Evolutionary conservation across 2,888 invertebrate species (phyloP).

Genomic region (Temnothorax unifasciatus): DNA sequence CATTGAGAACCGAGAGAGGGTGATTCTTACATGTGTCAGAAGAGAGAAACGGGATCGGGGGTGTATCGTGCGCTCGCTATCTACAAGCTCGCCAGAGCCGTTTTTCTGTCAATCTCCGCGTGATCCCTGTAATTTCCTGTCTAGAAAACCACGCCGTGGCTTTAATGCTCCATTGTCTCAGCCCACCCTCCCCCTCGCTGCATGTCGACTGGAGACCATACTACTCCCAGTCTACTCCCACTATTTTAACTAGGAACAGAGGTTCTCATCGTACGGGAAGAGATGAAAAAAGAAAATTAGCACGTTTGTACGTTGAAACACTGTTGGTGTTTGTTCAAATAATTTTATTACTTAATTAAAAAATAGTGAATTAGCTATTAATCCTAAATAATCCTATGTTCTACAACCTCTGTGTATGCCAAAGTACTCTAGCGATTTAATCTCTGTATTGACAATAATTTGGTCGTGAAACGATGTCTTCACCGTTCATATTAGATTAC

Average conservation of each 20-base stretch:
- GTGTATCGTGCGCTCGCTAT: slow-evolving; percentile 76
- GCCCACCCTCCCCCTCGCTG: slow-evolving; percentile 70
- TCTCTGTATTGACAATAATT: not conserved
- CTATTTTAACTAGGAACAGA: slow-evolving; percentile 82
- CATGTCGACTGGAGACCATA: slow-evolving; percentile 72
- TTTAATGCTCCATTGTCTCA: slow-evolving; percentile 86
- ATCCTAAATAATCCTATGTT: not conserved
- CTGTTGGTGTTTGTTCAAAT: not conserved
- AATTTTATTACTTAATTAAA: not conserved
- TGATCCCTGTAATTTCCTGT: slow-evolving; percentile 86
- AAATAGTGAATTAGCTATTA: not conserved
- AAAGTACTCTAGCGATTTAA: not conserved
- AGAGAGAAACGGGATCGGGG: slow-evolving; percentile 69
- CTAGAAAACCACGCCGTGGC: slow-evolving; percentile 85
- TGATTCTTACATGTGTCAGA: slow-evolving; percentile 75
- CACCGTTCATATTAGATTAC: not conserved
- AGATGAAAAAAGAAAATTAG: slow-evolving; percentile 11
- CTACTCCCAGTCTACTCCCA: slow-evolving; percentile 82
- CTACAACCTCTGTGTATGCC: not conserved
- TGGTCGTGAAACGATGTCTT: not conserved
- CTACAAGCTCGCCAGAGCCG: slow-evolving; percentile 80
- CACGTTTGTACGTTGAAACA: not conserved
- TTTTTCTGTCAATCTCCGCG: slow-evolving; percentile 86
- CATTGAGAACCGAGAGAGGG: slow-evolving; percentile 69
- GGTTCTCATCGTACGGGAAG: slow-evolving; percentile 78